phyloP scores from a whole-genome alignment of 2,888 invertebrate genomes.

The Polyommatus iphigenia region DNA sequence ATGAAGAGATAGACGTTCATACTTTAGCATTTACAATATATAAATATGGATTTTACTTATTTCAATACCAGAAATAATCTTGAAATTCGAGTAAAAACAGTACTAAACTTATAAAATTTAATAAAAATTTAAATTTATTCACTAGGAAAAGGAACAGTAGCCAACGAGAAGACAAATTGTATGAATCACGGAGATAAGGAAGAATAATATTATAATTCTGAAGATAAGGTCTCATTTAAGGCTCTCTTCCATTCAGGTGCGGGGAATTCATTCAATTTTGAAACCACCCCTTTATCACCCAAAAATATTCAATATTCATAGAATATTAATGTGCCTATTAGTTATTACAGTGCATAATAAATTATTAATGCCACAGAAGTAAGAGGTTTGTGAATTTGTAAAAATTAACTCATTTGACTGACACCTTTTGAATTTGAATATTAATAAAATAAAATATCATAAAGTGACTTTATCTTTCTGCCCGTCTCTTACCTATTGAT shows the following conservation, averaged over 20 bases:
- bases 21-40: not conserved
- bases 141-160: not conserved
- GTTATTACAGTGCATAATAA: too few relatives aligned
- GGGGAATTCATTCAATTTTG: not conserved
- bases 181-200: conserved; percentile 3
- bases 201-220: conserved; percentile 1
- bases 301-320: too few relatives aligned
- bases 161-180: conserved; percentile 9
- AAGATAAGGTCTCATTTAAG: not conserved
- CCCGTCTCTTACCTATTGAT: too few relatives aligned
- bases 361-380: too few relatives aligned
- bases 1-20: too few relatives aligned
- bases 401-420: too few relatives aligned
- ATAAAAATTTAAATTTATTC: not conserved
- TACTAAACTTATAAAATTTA: not conserved
- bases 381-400: too few relatives aligned
- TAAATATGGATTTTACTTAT: not conserved
- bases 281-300: too few relatives aligned
- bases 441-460: too few relatives aligned
- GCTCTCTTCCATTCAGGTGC: not conserved
- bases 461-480: too few relatives aligned
- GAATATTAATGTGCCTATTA: too few relatives aligned
- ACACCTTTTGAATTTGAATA: too few relatives aligned
- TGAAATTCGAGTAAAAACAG: not conserved
- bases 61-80: not conserved